phyloP scores from a whole-genome alignment of 1,140 invertebrate genomes.

The Euglossa dilemma region DNA sequence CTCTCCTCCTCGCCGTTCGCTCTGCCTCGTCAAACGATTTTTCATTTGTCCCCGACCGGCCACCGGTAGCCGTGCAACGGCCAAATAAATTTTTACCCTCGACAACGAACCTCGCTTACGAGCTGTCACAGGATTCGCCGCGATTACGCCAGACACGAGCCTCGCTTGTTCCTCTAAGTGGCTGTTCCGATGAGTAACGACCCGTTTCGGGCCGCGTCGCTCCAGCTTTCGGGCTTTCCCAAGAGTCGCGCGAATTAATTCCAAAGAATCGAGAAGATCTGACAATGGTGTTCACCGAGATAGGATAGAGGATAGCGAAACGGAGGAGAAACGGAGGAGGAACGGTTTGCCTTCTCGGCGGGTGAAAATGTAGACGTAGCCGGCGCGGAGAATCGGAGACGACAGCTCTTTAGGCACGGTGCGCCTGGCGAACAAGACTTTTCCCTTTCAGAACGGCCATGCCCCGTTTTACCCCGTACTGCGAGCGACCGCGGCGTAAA shows the following conservation, averaged over 20 bases:
- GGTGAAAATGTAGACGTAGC: conserved; percentile 51
- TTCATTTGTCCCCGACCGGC: conserved; percentile 67
- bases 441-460: conserved; percentile 56
- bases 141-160: conserved; percentile 36
- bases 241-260: too few species aligned
- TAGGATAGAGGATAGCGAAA: too few species aligned
- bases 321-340: too few species aligned
- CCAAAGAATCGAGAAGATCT: too few species aligned
- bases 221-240: not conserved
- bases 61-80: conserved; percentile 67
- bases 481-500: conserved; percentile 52
- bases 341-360: not conserved
- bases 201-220: not conserved
- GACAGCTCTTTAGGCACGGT: conserved; percentile 67
- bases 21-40: conserved; percentile 67
- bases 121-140: conserved; percentile 10
- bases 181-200: conserved; percentile 30
- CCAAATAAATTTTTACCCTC: conserved; percentile 59
- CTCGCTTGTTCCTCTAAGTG: conserved; percentile 22
- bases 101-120: conserved; percentile 42
- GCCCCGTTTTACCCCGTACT: conserved; percentile 52
- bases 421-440: conserved; percentile 59
- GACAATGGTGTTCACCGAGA: too few species aligned
- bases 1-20: not conserved
- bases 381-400: conserved; percentile 57